Base-by-base conservation (phyloP, 2,888 invertebrate species). In the Cynaeus angustus region DNA sequence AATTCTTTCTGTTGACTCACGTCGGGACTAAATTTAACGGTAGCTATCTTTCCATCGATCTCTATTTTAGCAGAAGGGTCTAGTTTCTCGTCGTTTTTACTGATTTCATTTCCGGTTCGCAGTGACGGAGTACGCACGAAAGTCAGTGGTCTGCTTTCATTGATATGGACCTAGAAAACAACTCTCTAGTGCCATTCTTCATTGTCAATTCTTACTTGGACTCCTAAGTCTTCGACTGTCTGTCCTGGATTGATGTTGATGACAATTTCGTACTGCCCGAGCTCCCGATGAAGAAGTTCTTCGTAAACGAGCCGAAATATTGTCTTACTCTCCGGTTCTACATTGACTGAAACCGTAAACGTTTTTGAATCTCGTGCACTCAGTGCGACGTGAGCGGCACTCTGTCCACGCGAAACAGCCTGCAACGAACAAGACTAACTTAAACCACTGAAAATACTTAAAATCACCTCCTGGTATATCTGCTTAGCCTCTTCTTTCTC, bases 351-450 rank as follows among this genome's bases (percentile, higher is more conserved):
- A 0, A 92, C 90, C 3, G 88, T 88, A 82, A 93, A 92, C 74
- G 89, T 88, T 80, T 92, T 92, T 0, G 92, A 91, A 80, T 92
- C 91, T 59, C 92, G 88, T 0, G 91, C 90, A 80, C 89, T 91
- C 76, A 88, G 86, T 71, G 88, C 85, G 1, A 91, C 87, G 73
- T 90, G 90, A 9, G 88, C 91, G 2, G 91, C 91, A n/a, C 88
- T 86, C 33, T 87, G 77, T n/a, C 91, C 91, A 14, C 87, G 86
- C 1, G 86, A 85, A 1, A 91, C 88, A 0, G 91, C 91, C 73
- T 88, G 6, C 9, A n/a, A 14, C 4, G 4, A 21, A 4, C 2
- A 4, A 21, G 4, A 3, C 4, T 21, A 21, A 21, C 33, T 33
- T 33, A 2, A 33, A 33, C 9, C n/a, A 33, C 21, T 21, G 3